Evolutionary conservation across 2,888 invertebrate genomes (phyloP).

Genomic region (Rotaria magnacalcarata): DNA sequence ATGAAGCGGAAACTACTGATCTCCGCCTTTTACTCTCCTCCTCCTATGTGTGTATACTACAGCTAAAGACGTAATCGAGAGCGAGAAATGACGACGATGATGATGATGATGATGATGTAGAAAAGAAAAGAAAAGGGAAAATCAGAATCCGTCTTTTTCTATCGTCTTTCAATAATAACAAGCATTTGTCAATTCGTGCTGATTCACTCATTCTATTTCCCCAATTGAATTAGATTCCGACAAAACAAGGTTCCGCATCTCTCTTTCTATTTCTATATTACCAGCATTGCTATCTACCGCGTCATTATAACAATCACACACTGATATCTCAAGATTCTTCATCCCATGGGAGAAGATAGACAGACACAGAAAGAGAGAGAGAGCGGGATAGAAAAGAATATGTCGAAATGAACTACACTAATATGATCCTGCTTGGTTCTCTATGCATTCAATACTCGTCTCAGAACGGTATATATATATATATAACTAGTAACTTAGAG

Average conservation of each 20-base stretch:
- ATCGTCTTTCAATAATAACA: constrained; percentile 17
- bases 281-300: background rate
- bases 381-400: background rate
- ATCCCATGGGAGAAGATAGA: background rate
- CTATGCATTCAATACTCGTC: background rate
- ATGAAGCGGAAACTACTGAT: background rate
- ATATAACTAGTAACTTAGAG: background rate
- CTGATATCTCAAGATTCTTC: background rate
- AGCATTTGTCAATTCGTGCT: constrained; percentile 21
- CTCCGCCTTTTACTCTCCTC: background rate
- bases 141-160: background rate
- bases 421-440: background rate
- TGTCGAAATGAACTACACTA: background rate
- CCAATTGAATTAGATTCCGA: constrained; percentile 11
- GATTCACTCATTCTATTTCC: constrained; percentile 11
- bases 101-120: background rate
- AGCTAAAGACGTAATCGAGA: background rate
- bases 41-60: background rate
- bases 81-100: no score
- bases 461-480: background rate
- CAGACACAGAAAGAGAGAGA: background rate
- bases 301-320: background rate
- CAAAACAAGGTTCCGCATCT: constrained; percentile 21
- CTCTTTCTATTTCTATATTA: background rate
- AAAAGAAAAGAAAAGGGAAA: constrained; percentile 17